phyloP scores from a whole-genome alignment of 2,113 vertebrate genomes.

The Proterorhinus semilunaris region DNA sequence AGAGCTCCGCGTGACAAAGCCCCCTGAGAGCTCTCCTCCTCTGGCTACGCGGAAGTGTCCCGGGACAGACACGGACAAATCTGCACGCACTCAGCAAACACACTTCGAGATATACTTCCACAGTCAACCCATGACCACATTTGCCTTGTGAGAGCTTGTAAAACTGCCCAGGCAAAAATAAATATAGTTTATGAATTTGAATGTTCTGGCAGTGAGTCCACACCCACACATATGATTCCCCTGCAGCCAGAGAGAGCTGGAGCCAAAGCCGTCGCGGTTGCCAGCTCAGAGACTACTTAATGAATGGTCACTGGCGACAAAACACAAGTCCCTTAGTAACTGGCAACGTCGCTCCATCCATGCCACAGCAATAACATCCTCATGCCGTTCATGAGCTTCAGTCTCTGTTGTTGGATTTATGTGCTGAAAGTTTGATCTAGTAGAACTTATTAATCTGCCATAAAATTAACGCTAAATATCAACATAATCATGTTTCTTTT shows the following conservation, averaged over 20 bases:
- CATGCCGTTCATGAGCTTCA: background rate
- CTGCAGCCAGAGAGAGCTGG: conserved; percentile 33
- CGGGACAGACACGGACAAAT: conserved; percentile 67
- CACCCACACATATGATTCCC: conserved; percentile 52
- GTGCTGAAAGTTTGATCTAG: background rate
- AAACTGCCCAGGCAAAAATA: conserved; percentile 10
- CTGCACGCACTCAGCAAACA: conserved; percentile 51
- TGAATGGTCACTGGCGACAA: conserved; percentile 50
- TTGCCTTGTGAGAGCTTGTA: conserved; percentile 9
- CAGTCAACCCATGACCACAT: conserved; percentile 32
- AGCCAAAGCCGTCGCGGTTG: conserved; percentile 50
- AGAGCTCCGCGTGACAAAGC: conserved; percentile 71
- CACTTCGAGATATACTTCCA: conserved; percentile 36
- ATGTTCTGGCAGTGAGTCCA: conserved; percentile 21
- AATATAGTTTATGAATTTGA: conserved; percentile 21
- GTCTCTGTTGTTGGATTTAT: background rate
- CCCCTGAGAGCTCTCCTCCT: conserved; percentile 62
- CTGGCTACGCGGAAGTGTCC: conserved; percentile 59
- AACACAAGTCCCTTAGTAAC: conserved; percentile 58
- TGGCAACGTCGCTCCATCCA: conserved; percentile 57
- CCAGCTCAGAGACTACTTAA: conserved; percentile 54
- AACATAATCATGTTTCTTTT: background rate
- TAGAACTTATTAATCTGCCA: background rate
- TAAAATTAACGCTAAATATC: background rate
- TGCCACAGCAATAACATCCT: conserved; percentile 55